phyloP scores from a whole-genome alignment of 1,140 invertebrate species.

The Achatina immaculata region DNA sequence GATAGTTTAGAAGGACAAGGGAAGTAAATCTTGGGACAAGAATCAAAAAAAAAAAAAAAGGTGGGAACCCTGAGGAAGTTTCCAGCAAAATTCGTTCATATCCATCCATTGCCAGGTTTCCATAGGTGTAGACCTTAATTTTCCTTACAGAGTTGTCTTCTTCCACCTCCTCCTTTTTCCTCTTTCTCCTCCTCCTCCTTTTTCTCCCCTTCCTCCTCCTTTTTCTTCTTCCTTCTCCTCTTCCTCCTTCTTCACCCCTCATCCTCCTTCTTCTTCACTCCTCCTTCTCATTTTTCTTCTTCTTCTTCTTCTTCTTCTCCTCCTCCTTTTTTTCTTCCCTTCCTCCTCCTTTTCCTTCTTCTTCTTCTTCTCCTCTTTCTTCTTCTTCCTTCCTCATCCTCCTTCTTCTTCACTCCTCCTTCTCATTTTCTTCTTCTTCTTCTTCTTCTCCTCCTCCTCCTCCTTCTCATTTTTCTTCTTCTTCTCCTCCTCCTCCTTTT shows the following conservation, averaged over 20 bases:
- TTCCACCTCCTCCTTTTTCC: neutral
- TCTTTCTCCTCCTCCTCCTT: too few species aligned
- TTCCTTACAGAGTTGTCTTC: neutral
- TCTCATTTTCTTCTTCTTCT: too few species aligned
- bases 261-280: neutral
- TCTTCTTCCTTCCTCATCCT: too few species aligned
- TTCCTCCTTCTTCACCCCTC: neutral
- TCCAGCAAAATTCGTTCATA: neutral
- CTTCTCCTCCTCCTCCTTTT: too few species aligned
- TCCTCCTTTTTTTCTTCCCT: too few species aligned
- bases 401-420: too few species aligned
- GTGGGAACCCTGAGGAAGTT: neutral
- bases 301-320: slow-evolving; percentile 2
- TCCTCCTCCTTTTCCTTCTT: too few species aligned
- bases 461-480: too few species aligned
- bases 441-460: too few species aligned
- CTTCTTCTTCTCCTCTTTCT: too few species aligned
- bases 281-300: neutral
- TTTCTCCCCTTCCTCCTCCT: too few species aligned
- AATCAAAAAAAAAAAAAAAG: neutral
- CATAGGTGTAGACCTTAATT: neutral
- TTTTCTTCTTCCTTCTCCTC: neutral
- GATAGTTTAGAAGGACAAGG: too few species aligned
- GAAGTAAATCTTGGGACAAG: neutral
- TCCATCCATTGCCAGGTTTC: neutral